Evolutionary conservation across 2,797 vertebrate genomes (phyloP), one percentile per base, ranked within the genome.

Genomic region (Pteropus rufus): DNA sequence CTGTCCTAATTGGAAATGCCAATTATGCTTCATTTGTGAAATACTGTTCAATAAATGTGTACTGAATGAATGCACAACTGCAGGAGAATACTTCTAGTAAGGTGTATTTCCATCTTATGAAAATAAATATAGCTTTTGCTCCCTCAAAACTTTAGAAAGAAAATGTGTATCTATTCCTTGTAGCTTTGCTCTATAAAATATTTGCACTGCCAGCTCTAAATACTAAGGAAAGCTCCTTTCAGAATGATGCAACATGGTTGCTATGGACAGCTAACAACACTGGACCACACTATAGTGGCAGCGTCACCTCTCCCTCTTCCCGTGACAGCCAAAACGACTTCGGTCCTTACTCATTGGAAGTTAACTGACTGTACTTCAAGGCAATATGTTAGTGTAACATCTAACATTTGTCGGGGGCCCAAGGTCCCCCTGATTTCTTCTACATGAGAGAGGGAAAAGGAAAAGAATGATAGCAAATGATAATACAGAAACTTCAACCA

Each of bases 391-490:
- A 41, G 1, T 26, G 19, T 19, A 46, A 39, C 10, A 60, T 60
- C 11, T 21, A 44, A 70, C 5, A 9, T 4, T 11, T 29, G 52
- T 36, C 19, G 10, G 73, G 14, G 41, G 2, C 39, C 64, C 41
- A 16, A 0, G 0, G 19, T 19, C 15, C 39, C 19, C 46, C 46
- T 29, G 26, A 15, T 15, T 46, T 79, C 72, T 81, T 75, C 91
- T 69, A 15, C 8, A 24, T 60, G 39, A 19, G 36, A 80, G 3
- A 1, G 2, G 18, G 73, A 39, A 58, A 29, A 75, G 70, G 44
- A 67, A 91, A 92, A 87, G 44, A 85, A 21, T 49, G 39, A 62
- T 10, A 87, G 5, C 76, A 52, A 82, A 36, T 15, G 24, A 77
- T 41, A 46, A 29, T 9, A 34, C 1, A 14, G 7, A 67, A 65